phyloP scores from a whole-genome alignment of 2,888 invertebrate species.

The Blomia tropicalis region DNA sequence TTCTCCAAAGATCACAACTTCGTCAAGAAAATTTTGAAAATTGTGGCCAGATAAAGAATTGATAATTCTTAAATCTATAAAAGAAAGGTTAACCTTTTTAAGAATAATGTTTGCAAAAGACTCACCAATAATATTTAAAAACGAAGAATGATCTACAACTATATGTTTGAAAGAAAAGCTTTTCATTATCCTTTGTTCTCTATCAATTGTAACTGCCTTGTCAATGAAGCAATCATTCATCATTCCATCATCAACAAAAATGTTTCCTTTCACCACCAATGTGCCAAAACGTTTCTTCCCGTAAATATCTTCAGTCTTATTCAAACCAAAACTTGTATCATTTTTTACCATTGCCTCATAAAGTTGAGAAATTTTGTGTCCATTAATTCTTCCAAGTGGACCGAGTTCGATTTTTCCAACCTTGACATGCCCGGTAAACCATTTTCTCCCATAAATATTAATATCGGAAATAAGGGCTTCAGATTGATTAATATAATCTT shows the following conservation, averaged over 20 bases:
- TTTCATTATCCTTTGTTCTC: background rate
- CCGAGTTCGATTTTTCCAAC: constrained; percentile 1
- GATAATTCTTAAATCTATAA: background rate
- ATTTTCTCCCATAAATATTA: constrained; percentile 17
- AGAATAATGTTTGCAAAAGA: background rate
- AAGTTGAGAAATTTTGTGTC: constrained; percentile 1
- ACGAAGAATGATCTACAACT: background rate
- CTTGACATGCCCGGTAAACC: constrained; percentile 18
- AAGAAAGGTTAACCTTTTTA: background rate
- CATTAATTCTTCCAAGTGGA: background rate
- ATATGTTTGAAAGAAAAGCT: background rate
- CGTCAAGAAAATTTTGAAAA: background rate
- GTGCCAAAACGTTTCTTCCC: constrained; percentile 13
- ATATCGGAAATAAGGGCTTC: background rate
- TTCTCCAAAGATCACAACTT: background rate
- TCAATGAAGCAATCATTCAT: constrained; percentile 9
- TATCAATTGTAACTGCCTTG: background rate
- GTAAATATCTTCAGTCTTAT: constrained; percentile 10
- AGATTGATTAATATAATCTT: constrained; percentile 2
- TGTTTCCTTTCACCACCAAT: constrained; percentile 19
- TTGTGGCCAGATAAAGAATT: background rate
- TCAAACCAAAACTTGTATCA: background rate
- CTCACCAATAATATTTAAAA: background rate
- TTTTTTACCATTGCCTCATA: constrained; percentile 17
- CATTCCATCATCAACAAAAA: background rate